A percentile compares a stretch with the other conserved stretches of the same genome.
Conservation (phyloP, 1,140 invertebrate species). For the Lucilia cuprina region DNA sequence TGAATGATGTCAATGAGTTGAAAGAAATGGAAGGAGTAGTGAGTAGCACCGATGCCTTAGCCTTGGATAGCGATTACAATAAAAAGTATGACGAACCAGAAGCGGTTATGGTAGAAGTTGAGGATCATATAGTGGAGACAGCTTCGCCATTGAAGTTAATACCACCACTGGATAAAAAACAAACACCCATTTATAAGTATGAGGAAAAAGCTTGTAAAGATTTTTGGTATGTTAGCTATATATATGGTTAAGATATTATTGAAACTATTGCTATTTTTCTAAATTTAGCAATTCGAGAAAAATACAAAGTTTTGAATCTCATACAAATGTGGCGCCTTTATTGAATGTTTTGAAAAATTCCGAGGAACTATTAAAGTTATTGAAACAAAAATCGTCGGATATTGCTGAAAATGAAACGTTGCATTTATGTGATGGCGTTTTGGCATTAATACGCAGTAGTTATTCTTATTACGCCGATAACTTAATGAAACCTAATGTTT, state of each 20-base stretch:
- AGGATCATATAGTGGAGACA: slow-evolving; percentile 73
- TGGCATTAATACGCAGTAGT: slow-evolving; percentile 55
- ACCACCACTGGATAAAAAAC: slow-evolving; percentile 68
- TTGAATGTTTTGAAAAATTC: slow-evolving; percentile 56
- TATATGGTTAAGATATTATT: background rate
- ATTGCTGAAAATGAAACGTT: slow-evolving; percentile 49
- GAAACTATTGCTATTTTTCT: background rate
- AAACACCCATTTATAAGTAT: slow-evolving; percentile 74
- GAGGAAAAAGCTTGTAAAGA: slow-evolving; percentile 64
- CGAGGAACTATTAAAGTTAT: slow-evolving; percentile 50
- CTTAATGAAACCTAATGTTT: slow-evolving; percentile 56
- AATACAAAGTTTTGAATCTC: slow-evolving; percentile 59
- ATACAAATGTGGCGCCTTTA: slow-evolving; percentile 55
- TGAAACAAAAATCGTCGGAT: slow-evolving; percentile 47
- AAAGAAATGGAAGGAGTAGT: slow-evolving; percentile 63
- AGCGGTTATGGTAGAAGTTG: slow-evolving; percentile 74
- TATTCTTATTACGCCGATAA: slow-evolving; percentile 59
- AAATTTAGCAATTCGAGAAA: slow-evolving; percentile 54
- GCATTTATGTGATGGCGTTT: slow-evolving; percentile 50
- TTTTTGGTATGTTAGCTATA: slow-evolving; percentile 48
- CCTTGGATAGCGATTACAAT: slow-evolving; percentile 56
- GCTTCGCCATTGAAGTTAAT: slow-evolving; percentile 71
- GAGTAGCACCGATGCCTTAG: slow-evolving; percentile 52
- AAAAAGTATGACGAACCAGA: slow-evolving; percentile 66
- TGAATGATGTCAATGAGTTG: slow-evolving; percentile 74